Evolutionary conservation across 2,888 invertebrate species (phyloP).

Genomic region (Nephrotoma guestfalica): DNA sequence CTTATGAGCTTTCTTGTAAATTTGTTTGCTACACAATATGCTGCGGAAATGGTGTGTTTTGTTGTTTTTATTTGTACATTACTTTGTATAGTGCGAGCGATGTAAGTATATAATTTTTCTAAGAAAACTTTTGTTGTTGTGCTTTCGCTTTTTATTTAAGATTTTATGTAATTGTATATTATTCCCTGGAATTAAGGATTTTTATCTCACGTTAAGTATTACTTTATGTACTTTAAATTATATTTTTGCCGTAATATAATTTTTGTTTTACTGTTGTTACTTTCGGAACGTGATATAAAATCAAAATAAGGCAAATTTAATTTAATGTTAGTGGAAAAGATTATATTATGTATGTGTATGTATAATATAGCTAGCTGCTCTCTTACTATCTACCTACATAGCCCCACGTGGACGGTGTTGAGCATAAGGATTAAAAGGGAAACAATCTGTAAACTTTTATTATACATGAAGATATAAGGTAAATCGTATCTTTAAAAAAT

Average conservation of each 20-base stretch:
- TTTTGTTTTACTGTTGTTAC: neutral
- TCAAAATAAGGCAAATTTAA: neutral
- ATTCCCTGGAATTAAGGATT: neutral
- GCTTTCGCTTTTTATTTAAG: neutral
- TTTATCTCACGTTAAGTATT: neutral
- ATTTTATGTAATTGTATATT: neutral
- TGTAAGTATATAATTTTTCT: neutral
- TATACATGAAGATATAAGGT: no score
- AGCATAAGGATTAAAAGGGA: no score
- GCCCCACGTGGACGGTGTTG: no score
- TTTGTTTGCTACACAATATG: neutral
- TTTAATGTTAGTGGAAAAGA: no score
- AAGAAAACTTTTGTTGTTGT: neutral
- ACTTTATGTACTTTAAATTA: neutral
- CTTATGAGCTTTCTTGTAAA: neutral
- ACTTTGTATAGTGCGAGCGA: neutral
- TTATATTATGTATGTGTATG: no score
- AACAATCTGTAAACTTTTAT: no score
- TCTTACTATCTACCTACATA: no score
- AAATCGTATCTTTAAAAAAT: no score
- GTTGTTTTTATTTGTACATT: neutral
- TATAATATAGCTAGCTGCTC: no score
- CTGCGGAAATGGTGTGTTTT: neutral
- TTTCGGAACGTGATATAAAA: neutral
- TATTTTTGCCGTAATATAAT: neutral